These are phyloP conservation scores for Caenorhabditis uteleia DNA, from an alignment of 2,888 invertebrate species.

Conservation along the genomic window DNA sequence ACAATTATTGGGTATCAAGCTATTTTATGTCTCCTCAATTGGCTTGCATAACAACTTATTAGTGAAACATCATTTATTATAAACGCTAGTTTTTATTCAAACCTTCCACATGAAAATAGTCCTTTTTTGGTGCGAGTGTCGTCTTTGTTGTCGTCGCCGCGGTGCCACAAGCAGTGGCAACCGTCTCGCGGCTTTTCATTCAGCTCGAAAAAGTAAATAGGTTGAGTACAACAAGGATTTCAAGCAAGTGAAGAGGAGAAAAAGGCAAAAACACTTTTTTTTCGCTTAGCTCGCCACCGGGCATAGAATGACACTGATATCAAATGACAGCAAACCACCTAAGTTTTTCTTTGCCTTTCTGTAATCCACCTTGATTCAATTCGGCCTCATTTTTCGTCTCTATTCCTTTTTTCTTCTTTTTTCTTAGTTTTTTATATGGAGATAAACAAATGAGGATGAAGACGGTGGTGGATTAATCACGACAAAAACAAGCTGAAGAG, in stretches of 20 bases:
- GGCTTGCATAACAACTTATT: neutral
- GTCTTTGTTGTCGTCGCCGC: slow-evolving; percentile 11
- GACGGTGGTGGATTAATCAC: no score
- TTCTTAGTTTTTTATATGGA: slow-evolving; percentile 4
- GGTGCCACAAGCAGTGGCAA: slow-evolving; percentile 22
- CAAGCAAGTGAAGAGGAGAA: neutral
- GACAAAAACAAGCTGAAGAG: no score
- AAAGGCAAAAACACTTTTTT: slow-evolving; percentile 21
- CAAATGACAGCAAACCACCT: slow-evolving; percentile 33
- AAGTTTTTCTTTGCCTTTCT: slow-evolving; percentile 5
- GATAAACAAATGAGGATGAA: no score
- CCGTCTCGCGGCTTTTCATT: slow-evolving; percentile 37
- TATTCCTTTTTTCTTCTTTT: slow-evolving; percentile 1
- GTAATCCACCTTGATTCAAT: slow-evolving; percentile 1
- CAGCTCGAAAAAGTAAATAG: slow-evolving; percentile 3
- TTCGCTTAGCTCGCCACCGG: slow-evolving; percentile 22
- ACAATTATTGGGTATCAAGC: slow-evolving; percentile 1
- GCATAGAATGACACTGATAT: slow-evolving; percentile 37
- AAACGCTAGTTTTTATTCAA: slow-evolving; percentile 10
- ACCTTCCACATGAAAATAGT: slow-evolving; percentile 43
- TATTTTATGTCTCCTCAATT: neutral
- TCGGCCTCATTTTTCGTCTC: neutral
- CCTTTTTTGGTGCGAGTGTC: slow-evolving; percentile 24
- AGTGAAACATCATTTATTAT: neutral
- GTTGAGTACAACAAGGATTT: no score